A percentile compares a stretch with the other conserved stretches of the same genome.
Conservation (phyloP, 2,113 vertebrate genomes). For the Sinocyclocheilus rhinocerous region DNA sequence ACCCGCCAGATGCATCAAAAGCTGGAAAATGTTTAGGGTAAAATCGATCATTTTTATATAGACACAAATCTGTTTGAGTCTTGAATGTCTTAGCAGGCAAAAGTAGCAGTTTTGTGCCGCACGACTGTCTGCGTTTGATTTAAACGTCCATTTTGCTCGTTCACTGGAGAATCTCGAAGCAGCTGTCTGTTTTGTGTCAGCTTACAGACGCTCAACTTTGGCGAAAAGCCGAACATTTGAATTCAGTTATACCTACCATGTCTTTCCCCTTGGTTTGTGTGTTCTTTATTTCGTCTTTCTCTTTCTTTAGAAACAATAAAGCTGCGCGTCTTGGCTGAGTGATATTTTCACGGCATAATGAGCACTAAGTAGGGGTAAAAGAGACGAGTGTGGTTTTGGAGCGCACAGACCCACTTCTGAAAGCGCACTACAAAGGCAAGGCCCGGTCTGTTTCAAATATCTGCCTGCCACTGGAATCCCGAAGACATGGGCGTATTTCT, state of each 20-base stretch:
- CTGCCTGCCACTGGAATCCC: conserved; percentile 43
- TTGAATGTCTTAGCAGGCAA: conserved; percentile 43
- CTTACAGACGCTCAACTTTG: neutral
- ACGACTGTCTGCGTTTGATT: conserved; percentile 35
- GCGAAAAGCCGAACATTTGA: conserved; percentile 29
- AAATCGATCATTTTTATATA: conserved; percentile 46
- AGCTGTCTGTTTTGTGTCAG: conserved; percentile 28
- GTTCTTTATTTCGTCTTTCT: conserved; percentile 11
- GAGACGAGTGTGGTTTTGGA: conserved; percentile 58
- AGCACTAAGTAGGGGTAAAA: conserved; percentile 56
- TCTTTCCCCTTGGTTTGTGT: neutral
- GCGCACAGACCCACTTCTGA: conserved; percentile 50
- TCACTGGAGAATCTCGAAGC: conserved; percentile 10
- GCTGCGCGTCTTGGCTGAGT: conserved; percentile 45
- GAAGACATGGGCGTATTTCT: conserved; percentile 52
- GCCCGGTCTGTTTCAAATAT: conserved; percentile 59
- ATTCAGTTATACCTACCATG: conserved; percentile 23
- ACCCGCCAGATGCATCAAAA: neutral
- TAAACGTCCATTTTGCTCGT: neutral
- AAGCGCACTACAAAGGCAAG: conserved; percentile 50
- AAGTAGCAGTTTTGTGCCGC: conserved; percentile 36
- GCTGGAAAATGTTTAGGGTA: neutral
- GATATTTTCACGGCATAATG: conserved; percentile 56
- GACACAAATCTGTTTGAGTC: conserved; percentile 39
- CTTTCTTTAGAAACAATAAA: conserved; percentile 53